These are phyloP conservation scores for Cydia splendana DNA, from an alignment of 1,140 invertebrate species.

Conservation along the genomic window DNA sequence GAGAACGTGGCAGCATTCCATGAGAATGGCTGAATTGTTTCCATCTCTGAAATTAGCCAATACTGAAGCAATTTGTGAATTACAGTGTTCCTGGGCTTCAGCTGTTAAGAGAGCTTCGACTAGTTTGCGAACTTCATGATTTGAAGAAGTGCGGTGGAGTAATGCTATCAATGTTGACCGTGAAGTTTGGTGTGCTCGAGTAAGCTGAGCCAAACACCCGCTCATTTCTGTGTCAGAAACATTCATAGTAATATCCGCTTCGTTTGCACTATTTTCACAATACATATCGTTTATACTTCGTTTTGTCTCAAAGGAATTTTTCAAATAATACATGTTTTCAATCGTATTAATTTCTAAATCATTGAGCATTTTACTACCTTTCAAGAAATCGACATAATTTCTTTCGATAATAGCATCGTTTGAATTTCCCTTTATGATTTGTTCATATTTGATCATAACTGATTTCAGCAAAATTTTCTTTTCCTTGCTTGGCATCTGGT, in stretches of 20 bases:
- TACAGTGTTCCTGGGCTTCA: constrained; percentile 36
- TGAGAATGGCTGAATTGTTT: constrained; percentile 52
- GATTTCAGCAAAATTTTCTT: constrained; percentile 59
- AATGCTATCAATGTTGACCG: constrained; percentile 48
- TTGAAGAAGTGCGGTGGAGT: constrained; percentile 57
- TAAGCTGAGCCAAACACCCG: constrained; percentile 52
- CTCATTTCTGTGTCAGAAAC: constrained; percentile 51
- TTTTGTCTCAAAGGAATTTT: constrained; percentile 61
- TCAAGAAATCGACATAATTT: constrained; percentile 72
- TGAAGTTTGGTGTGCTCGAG: constrained; percentile 45
- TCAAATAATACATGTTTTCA: constrained; percentile 69
- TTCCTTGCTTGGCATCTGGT: constrained; percentile 50
- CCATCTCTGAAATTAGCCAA: constrained; percentile 61
- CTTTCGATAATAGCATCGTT: constrained; percentile 54
- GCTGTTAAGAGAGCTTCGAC: constrained; percentile 57
- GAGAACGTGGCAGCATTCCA: constrained; percentile 55
- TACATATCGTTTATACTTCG: constrained; percentile 59
- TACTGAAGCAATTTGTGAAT: constrained; percentile 43
- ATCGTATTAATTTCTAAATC: constrained; percentile 54
- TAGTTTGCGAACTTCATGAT: constrained; percentile 50
- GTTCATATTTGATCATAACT: constrained; percentile 65
- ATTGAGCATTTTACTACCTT: constrained; percentile 57
- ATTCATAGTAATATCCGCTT: constrained; percentile 46
- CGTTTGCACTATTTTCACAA: constrained; percentile 48
- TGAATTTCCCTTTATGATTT: constrained; percentile 52